Evolutionary conservation across 2,888 invertebrate species (phyloP).

Genomic region (Amiota communis): DNA sequence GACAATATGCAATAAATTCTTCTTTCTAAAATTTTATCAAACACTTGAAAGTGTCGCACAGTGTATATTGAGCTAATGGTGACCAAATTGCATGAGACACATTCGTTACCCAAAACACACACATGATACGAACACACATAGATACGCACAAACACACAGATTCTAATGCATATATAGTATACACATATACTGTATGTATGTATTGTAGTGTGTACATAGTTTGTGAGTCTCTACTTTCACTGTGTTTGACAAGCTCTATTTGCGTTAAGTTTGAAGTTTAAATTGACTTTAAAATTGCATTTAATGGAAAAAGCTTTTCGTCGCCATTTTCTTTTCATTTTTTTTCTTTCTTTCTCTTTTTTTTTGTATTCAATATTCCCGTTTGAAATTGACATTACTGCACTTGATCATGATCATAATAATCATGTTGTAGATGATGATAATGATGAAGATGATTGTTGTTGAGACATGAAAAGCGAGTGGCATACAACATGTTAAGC

Average conservation of each 20-base stretch:
- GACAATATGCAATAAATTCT: too few species aligned
- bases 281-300: constrained; percentile 64
- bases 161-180: constrained; percentile 2
- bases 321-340: constrained; percentile 42
- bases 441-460: constrained; percentile 8
- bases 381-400: constrained; percentile 62
- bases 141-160: constrained; percentile 30
- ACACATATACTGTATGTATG: background rate
- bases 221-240: constrained; percentile 22
- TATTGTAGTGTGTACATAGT: too few species aligned
- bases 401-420: constrained; percentile 12
- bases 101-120: constrained; percentile 2
- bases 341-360: constrained; percentile 30
- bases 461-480: constrained; percentile 7
- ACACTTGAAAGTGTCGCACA: constrained; percentile 2
- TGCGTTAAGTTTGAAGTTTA: constrained; percentile 57
- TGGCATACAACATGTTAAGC: constrained; percentile 16
- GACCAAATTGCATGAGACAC: constrained; percentile 46
- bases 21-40: background rate
- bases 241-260: constrained; percentile 59
- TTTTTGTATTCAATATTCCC: constrained; percentile 52
- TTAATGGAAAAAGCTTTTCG: constrained; percentile 51
- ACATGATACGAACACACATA: too few species aligned
- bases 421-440: constrained; percentile 27
- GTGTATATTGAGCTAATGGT: constrained; percentile 7